These are phyloP conservation scores for Fopius arisanus DNA, from an alignment of 1,140 invertebrate genomes.

Conservation along the genomic window DNA sequence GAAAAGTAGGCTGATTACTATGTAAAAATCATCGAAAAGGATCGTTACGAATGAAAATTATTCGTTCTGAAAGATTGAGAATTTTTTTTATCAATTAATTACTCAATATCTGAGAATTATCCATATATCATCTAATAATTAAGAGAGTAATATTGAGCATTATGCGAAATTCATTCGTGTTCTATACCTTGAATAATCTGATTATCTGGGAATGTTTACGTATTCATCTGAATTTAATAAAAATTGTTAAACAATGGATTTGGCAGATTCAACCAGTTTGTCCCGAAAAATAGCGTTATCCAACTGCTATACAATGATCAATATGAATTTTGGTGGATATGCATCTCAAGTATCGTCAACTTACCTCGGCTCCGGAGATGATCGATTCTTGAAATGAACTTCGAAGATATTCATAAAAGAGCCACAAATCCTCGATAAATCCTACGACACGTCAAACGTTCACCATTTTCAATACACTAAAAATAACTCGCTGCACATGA, in stretches of 20 bases:
- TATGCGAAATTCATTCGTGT: neutral
- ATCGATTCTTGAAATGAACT: neutral
- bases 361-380: neutral
- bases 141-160: constrained; percentile 16
- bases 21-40: constrained; percentile 31
- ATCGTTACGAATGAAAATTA: constrained; percentile 3
- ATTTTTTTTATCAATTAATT: constrained; percentile 4
- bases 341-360: constrained; percentile 1
- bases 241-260: neutral
- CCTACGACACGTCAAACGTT: neutral
- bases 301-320: neutral
- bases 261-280: neutral
- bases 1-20: constrained; percentile 31
- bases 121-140: constrained; percentile 9
- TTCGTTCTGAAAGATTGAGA: neutral
- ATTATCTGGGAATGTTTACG: constrained; percentile 15
- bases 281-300: neutral
- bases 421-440: neutral
- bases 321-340: neutral
- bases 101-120: neutral
- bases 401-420: constrained; percentile 3
- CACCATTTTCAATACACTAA: constrained; percentile 15
- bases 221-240: neutral
- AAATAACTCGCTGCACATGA: constrained; percentile 27
- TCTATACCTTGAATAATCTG: neutral